A percentile compares a stretch with the other conserved stretches of the same genome.
Evolutionary conservation across 2,888 invertebrate species (phyloP).

Genomic region (Lordiphosa andalusiaca): DNA sequence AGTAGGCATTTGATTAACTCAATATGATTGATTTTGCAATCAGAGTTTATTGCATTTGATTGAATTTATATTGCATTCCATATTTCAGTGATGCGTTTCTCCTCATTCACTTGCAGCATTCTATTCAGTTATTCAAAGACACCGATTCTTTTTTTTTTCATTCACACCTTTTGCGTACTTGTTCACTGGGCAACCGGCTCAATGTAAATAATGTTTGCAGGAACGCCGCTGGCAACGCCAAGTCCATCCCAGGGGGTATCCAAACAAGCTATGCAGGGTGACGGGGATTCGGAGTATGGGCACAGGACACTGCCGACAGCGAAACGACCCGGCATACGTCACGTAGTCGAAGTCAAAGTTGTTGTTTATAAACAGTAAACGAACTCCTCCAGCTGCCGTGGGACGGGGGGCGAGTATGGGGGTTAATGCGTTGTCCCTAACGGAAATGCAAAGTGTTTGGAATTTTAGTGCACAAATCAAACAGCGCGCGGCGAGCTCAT

Average conservation of each 20-base stretch:
- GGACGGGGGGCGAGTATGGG: conserved; percentile 8
- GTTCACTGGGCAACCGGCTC: conserved; percentile 66
- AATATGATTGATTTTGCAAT: too few species aligned
- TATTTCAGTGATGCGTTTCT: neutral
- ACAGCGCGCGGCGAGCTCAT: conserved; percentile 45
- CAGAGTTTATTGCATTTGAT: too few species aligned
- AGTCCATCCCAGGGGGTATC: conserved; percentile 35
- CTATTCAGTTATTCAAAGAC: conserved; percentile 1
- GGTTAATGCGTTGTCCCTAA: conserved; percentile 36
- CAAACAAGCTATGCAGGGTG: conserved; percentile 28
- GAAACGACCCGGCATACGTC: conserved; percentile 62
- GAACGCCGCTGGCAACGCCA: conserved; percentile 54
- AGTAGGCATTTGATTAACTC: too few species aligned
- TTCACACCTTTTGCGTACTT: conserved; percentile 26
- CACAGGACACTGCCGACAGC: conserved; percentile 35
- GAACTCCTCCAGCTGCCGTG: conserved; percentile 37
- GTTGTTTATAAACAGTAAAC: conserved; percentile 77
- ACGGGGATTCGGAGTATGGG: conserved; percentile 6
- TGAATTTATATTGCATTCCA: too few species aligned
- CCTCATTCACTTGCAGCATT: conserved; percentile 14
- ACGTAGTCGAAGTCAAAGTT: conserved; percentile 40
- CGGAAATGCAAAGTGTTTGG: conserved; percentile 43
- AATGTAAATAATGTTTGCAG: conserved; percentile 58
- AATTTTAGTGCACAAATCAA: conserved; percentile 65
- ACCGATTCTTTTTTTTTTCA: conserved; percentile 12